Conservation (phyloP, 2,113 vertebrate genomes). For the Callithrix jacchus region DNA sequence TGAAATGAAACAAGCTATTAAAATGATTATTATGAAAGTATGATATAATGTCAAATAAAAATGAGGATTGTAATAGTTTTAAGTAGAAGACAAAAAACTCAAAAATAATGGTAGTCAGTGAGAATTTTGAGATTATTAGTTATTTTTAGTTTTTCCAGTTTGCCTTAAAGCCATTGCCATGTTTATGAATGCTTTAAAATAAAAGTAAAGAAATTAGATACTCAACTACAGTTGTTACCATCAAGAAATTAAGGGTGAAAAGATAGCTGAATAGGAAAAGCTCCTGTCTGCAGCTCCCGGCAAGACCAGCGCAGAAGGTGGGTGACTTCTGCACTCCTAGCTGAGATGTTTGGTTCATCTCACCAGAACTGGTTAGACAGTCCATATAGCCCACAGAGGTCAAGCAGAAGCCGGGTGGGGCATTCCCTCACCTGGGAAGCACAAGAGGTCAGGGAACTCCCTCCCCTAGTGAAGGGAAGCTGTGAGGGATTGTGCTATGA, state of each 20-base stretch:
- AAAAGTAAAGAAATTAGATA: background rate
- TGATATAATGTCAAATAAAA: background rate
- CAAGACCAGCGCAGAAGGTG: too few species aligned
- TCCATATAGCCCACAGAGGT: too few species aligned
- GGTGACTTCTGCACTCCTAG: too few species aligned
- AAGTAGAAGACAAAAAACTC: background rate
- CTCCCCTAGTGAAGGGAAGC: too few species aligned
- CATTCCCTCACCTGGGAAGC: too few species aligned
- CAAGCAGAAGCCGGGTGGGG: too few species aligned
- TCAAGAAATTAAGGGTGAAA: conserved; percentile 17
- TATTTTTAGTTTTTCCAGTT: background rate
- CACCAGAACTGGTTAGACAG: too few species aligned
- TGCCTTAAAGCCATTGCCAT: background rate
- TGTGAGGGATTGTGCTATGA: too few species aligned
- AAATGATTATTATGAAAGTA: background rate
- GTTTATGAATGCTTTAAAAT: background rate
- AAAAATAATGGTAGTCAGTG: background rate
- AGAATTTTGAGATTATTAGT: background rate
- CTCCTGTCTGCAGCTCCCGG: too few species aligned
- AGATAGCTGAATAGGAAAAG: too few species aligned
- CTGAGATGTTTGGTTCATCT: too few species aligned
- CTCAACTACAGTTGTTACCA: background rate
- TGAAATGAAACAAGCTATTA: background rate
- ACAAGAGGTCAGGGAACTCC: too few species aligned
- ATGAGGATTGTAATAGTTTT: background rate